These are phyloP conservation scores for Rattus norvegicus DNA, from an alignment of 2,113 vertebrate genomes.

Conservation along the genomic window DNA sequence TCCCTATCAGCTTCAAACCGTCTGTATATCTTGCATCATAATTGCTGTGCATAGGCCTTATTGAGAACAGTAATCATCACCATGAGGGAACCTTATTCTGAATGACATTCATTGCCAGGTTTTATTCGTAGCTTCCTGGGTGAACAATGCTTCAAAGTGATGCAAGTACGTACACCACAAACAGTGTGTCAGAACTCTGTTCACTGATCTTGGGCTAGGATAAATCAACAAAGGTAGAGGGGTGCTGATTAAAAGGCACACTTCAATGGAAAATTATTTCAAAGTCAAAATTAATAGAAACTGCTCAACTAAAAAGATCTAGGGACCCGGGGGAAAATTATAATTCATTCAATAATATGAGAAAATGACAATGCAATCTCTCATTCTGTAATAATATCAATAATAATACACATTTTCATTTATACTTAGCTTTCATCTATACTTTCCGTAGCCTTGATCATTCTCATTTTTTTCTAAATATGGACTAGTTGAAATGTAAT, in stretches of 20 bases:
- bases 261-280: conserved; percentile 84
- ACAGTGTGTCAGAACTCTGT: conserved; percentile 77
- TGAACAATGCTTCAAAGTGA: conserved; percentile 78
- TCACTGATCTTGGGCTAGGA: conserved; percentile 73
- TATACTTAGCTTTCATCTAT: not conserved
- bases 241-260: conserved; percentile 81
- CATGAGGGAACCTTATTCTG: conserved; percentile 74
- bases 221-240: conserved; percentile 80
- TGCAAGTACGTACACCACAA: conserved; percentile 71
- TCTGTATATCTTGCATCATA: conserved; percentile 78
- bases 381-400: conserved; percentile 60
- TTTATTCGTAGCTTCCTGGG: conserved; percentile 70
- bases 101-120: conserved; percentile 73
- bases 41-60: conserved; percentile 73
- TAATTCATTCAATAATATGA: conserved; percentile 74
- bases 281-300: conserved; percentile 78
- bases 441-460: conserved; percentile 51
- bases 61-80: conserved; percentile 69
- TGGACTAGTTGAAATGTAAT: conserved; percentile 31
- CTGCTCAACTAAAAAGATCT: conserved; percentile 51
- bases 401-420: conserved; percentile 58
- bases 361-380: conserved; percentile 70
- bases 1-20: conserved; percentile 80
- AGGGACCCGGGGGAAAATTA: conserved; percentile 56
- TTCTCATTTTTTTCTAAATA: conserved; percentile 51